These are phyloP conservation scores for Cylindroiulus punctatus DNA, from an alignment of 2,888 invertebrate species.

Conservation along the genomic window DNA sequence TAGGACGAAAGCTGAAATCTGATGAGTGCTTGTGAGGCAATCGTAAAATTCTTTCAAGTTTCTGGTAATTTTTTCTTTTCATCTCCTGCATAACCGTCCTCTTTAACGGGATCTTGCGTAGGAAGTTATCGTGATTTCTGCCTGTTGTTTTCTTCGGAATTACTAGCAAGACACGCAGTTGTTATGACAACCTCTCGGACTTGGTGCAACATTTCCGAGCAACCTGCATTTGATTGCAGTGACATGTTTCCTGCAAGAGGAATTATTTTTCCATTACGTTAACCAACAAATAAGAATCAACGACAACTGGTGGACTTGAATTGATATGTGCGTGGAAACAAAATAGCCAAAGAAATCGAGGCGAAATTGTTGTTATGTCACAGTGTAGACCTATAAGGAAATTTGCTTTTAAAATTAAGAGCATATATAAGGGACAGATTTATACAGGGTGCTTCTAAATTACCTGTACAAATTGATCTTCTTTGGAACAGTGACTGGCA, in stretches of 20 bases:
- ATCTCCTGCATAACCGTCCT: not conserved
- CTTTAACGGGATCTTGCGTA: constrained; percentile 27
- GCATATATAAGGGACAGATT: no score
- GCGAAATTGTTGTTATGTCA: not conserved
- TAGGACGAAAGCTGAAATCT: not conserved
- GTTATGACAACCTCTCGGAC: constrained; percentile 29
- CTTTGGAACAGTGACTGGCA: no score
- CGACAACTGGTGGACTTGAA: not conserved
- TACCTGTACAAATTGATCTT: no score
- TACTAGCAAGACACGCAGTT: constrained; percentile 5
- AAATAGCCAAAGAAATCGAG: not conserved
- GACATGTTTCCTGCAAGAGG: not conserved
- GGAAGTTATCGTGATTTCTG: constrained; percentile 8
- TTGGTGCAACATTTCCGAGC: not conserved
- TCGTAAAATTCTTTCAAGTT: not conserved
- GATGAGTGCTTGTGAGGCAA: not conserved
- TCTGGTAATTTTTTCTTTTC: not conserved
- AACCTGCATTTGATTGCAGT: constrained; percentile 1
- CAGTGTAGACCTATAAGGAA: not conserved
- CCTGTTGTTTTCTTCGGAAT: constrained; percentile 12
- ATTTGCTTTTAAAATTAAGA: not conserved
- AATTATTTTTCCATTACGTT: constrained; percentile 37
- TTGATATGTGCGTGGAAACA: not conserved
- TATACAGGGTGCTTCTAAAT: no score
- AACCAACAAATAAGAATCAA: constrained; percentile 28